Conservation (phyloP, 2,113 vertebrate species). For the Bothrops jararaca region DNA sequence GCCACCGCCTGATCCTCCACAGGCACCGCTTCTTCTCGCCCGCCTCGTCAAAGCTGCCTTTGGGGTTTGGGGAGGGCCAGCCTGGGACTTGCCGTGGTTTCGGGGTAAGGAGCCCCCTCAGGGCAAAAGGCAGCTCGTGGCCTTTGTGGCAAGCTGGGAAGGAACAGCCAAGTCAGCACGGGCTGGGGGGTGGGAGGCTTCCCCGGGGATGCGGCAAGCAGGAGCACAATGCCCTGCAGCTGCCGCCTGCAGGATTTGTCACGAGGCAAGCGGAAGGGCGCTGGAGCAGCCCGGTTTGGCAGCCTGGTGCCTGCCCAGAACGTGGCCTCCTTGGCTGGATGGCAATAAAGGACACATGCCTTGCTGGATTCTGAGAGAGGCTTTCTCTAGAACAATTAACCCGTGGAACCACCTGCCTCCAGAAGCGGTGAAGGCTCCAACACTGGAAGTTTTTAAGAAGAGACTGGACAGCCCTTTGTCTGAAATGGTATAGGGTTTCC, state of each 20-base stretch:
- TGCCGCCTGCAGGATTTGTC: background rate
- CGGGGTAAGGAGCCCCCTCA: constrained; percentile 7
- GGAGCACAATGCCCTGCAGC: background rate
- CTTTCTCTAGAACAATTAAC: no score
- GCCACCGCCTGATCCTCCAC: background rate
- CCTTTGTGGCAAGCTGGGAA: constrained; percentile 1
- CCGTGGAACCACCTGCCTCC: no score
- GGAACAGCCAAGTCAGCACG: constrained; percentile 14
- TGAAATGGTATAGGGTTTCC: no score
- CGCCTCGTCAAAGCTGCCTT: background rate
- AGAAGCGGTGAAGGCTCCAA: no score
- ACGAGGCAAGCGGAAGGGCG: background rate
- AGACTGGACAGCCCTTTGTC: no score
- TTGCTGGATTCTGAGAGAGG: no score
- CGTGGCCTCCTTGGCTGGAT: no score
- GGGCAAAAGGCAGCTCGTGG: background rate
- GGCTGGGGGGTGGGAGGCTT: background rate
- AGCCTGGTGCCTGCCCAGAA: no score
- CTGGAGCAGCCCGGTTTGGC: no score
- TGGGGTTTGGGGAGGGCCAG: background rate
- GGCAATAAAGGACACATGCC: no score
- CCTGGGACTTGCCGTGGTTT: constrained; percentile 10
- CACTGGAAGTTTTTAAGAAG: no score
- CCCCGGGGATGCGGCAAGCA: no score
- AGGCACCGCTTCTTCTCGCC: background rate